These are phyloP conservation scores for Papilio gigon DNA, from an alignment of 2,888 invertebrate genomes.

Conservation along the genomic window DNA sequence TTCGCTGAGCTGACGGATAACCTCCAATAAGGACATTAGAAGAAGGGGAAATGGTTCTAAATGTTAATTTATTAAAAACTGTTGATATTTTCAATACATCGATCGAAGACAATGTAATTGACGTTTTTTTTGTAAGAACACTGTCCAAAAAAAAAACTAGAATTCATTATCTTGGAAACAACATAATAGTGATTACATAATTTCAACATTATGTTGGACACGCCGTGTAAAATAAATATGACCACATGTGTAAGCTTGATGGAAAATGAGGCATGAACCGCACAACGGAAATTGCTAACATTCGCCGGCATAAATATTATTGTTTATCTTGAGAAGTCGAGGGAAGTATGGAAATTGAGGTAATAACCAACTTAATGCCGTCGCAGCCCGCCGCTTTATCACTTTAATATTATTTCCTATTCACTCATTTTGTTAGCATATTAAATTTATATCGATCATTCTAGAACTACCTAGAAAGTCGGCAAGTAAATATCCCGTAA, in stretches of 20 bases:
- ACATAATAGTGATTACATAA: too few species aligned
- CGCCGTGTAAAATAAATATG: not conserved
- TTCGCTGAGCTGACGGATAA: too few species aligned
- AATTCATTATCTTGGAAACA: too few species aligned
- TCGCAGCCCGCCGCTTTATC: slow-evolving; percentile 24
- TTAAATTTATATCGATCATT: not conserved
- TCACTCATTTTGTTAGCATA: slow-evolving; percentile 9
- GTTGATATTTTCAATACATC: too few species aligned
- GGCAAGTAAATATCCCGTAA: not conserved
- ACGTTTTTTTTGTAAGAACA: too few species aligned
- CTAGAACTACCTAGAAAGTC: not conserved
- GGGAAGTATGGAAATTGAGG: slow-evolving; percentile 32
- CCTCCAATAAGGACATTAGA: too few species aligned
- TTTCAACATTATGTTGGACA: not conserved
- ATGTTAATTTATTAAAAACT: too few species aligned
- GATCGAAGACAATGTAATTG: too few species aligned
- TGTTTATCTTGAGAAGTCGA: slow-evolving; percentile 30
- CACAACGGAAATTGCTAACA: slow-evolving; percentile 26
- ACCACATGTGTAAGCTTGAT: not conserved
- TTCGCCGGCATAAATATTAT: slow-evolving; percentile 31
- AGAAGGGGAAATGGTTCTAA: too few species aligned
- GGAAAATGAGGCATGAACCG: slow-evolving; percentile 17
- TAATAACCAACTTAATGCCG: slow-evolving; percentile 38
- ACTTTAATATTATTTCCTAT: slow-evolving; percentile 29
- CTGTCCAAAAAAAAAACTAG: too few species aligned